These are phyloP conservation scores for Drosophila subsilvestris DNA, from an alignment of 2,888 invertebrate species.

Conservation along the genomic window DNA sequence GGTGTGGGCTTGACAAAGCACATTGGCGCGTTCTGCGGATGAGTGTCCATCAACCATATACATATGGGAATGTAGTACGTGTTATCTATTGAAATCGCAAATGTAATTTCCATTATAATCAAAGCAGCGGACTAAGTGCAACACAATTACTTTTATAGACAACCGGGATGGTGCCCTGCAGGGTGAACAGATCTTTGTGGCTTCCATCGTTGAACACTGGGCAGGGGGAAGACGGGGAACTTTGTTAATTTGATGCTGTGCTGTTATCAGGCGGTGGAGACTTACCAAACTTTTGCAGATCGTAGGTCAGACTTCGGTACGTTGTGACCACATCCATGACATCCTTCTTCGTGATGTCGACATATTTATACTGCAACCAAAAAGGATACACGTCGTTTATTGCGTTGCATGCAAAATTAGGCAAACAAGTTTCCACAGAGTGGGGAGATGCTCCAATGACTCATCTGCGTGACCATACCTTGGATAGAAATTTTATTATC, in stretches of 20 bases:
- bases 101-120: background rate
- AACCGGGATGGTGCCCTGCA: slow-evolving; percentile 97
- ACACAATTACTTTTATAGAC: slow-evolving; percentile 91
- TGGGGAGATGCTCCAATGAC: slow-evolving; percentile 48
- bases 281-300: slow-evolving; percentile 89
- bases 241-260: background rate
- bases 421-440: slow-evolving; percentile 4
- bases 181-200: slow-evolving; percentile 91
- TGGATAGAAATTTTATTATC: slow-evolving; percentile 85
- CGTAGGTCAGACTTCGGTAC: slow-evolving; percentile 88
- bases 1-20: slow-evolving; percentile 97
- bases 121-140: background rate
- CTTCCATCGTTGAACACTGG: slow-evolving; percentile 95
- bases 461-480: slow-evolving; percentile 82
- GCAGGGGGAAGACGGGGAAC: background rate
- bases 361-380: slow-evolving; percentile 88
- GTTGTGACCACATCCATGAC: slow-evolving; percentile 87
- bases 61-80: slow-evolving; percentile 98
- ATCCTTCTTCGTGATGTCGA: slow-evolving; percentile 88
- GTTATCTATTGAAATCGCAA: slow-evolving; percentile 85
- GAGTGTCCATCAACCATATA: slow-evolving; percentile 98
- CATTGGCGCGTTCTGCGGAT: slow-evolving; percentile 98
- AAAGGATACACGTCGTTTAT: slow-evolving; percentile 25
- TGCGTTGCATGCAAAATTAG: slow-evolving; percentile 33
- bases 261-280: slow-evolving; percentile 24